These are phyloP conservation scores for Piliocolobus tephrosceles DNA, from an alignment of 2,113 vertebrate species.

Conservation along the genomic window DNA sequence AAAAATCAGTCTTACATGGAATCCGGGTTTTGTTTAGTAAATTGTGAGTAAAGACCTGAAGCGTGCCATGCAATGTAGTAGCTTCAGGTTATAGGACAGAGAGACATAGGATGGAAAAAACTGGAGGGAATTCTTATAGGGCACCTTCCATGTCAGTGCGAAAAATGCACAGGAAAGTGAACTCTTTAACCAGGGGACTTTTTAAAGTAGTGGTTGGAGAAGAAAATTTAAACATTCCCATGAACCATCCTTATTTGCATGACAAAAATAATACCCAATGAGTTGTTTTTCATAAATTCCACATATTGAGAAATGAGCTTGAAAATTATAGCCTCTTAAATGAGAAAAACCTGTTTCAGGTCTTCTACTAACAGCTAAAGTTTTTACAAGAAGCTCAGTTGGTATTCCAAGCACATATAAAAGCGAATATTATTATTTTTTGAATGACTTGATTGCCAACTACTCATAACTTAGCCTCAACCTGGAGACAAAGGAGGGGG, in stretches of 20 bases:
- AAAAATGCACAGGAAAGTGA: not conserved
- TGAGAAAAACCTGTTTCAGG: not conserved
- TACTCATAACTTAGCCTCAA: not conserved
- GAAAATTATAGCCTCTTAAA: not conserved
- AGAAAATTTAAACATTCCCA: not conserved
- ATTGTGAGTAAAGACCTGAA: not conserved
- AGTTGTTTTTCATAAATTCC: not conserved
- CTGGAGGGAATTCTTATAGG: not conserved
- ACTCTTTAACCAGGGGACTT: not conserved
- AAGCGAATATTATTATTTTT: not conserved
- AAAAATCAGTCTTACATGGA: not conserved
- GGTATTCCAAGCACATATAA: not conserved
- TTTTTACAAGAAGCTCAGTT: not conserved
- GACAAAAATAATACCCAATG: not conserved
- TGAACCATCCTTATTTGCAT: not conserved
- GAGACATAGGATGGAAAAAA: not conserved
- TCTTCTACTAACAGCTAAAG: not conserved
- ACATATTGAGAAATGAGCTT: conserved; percentile 19
- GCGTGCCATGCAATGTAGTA: too few species aligned
- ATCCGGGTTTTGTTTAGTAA: not conserved
- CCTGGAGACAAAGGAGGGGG: not conserved
- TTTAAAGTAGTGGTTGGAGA: not conserved
- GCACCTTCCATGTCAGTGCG: not conserved
- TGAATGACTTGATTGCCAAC: not conserved
- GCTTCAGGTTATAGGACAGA: not conserved